Evolutionary conservation across 2,888 invertebrate genomes (phyloP), one percentile per base, ranked within the genome.

Genomic region (Platycheirus rosarum): DNA sequence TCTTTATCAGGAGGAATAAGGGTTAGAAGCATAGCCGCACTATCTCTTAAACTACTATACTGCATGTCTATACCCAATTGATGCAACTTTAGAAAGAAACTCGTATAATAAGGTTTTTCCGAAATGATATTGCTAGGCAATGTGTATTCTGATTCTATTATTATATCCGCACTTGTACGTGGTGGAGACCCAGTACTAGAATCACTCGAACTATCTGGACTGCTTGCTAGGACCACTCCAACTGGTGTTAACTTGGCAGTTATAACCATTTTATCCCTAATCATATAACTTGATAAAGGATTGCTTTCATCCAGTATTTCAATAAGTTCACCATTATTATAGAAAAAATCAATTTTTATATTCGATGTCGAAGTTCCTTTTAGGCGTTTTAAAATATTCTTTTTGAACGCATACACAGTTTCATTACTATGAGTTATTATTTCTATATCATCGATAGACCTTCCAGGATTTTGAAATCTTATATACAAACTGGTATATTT

Each of bases 121-220:
- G 98, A 94, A 92, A 98, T 96, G 57, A 97, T 96, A 86, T 98
- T 97, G 73, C 98, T 98, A 9, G 98, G 98, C 85, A 98, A 91
- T 85, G 95, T 94, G 88, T 94, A 95, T 91, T 98, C 98, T 0
- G 96, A 96, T 87, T 97, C 97, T 14, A 94, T 90, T 87, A 95
- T 94, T 80, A 95, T 94, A 89, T 96, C 95, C 2, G 89, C 89
- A 86, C 95, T 96, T 0, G 95, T 94, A 88, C 96, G 93, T 85
- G 97, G 97, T 1, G 97, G 97, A 0, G 97, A 97, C 2, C 97
- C 96, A 2, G 97, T 96, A 70, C 97, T 97, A 85, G 97, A 97
- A 89, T 98, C 98, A 71, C 97, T 97, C 87, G 97, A 97, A 69
- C 97, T 97, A 88, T 98, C 98, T 66, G 96, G 96, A 73, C 96